Evolutionary conservation across 2,797 vertebrate species (phyloP), one percentile per base, ranked within the genome.

Genomic region (Falco naumanni): DNA sequence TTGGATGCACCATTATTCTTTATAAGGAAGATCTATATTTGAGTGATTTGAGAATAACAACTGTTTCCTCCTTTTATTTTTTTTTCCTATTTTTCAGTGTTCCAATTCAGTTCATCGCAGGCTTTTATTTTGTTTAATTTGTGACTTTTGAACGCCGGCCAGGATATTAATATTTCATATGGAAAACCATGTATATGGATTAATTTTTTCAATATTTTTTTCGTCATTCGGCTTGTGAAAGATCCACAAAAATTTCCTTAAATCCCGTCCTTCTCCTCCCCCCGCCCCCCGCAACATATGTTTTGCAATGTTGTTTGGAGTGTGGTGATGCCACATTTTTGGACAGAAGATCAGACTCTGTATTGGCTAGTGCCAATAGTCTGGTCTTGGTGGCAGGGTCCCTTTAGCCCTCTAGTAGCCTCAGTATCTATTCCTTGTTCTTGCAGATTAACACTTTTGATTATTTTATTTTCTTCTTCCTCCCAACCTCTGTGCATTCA

Each of bases 1-100:
- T 87, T 91, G 75, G 81, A 70, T 69, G 60, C 39, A 68, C 51
- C 39, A 18, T 93, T 92, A 89, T 97, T 85, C 88, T 95, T 97
- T 93, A 77, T 57, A 81, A 76, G 65, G 78, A 68, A 81, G 82
- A 90, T 84, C 50, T 93, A 34, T 85, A 80, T 89, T 89, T 66
- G 34, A 79, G 45, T 57, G 86, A 94, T 78, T 68, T 95, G 70
- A 96, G 74, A 65, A 59, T 83, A 89, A 78, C 68, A 86, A 0
- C 76, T 90, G 16, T 53, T 77, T 84, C 68, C 29, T 78, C 11
- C 5, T 24, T 18, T 28, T 80, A 16, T 29, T 65, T 47, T 43
- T 12, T 16, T 11, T 13, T 26, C 26, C 37, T 37, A 3, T n/a
- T 77, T 77, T 76, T 53, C 33, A 12, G n/a, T 26, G 10, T 83